Evolutionary conservation across 2,797 vertebrate species (phyloP), one percentile per base, ranked within the genome.

Genomic region (Ctenopoma multispine): DNA sequence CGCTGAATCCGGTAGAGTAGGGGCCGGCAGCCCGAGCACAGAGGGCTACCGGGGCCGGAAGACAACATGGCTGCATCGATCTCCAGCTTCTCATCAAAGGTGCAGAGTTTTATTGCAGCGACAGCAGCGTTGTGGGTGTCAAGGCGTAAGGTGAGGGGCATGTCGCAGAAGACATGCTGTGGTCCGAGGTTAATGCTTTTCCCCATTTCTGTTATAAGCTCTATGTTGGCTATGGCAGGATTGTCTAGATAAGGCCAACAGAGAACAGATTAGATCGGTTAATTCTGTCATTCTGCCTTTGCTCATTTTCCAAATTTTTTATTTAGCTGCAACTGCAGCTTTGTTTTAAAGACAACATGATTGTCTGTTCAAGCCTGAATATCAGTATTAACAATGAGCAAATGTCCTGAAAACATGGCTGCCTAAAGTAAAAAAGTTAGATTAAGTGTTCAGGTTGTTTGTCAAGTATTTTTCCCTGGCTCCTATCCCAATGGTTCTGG

Each of bases 51-150:
- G 4, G 96, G 94, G 44, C 75, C 92, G 0, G 98, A 97, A 1
- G 94, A 95, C 84, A 99, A 85, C 83, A 98, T 93, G 4, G 93
- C 96, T 0, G 97, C 96, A 27, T 99, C 98, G 1, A 99, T 96
- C 91, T 99, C 97, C 94, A 99, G 93, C 82, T 96, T 95, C 85
- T 97, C 97, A 0, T 99, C 97, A 17, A 97, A 96, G 14, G 98
- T 99, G 88, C 93, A 96, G 74, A 99, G 95, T 63, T 95, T 97
- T 29, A 98, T 87, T 31, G 95, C 94, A 0, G 83, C 58, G 27
- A 99, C 90, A 67, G 94, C 95, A 21, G 91, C 93, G 11, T 89
- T 92, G 3, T 91, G 88, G 24, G 94, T 90, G 23, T 95, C 91
- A 0, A 97, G 92, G 54, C 94, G 95, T 77, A 97, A 60, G 0